Evolutionary conservation across 2,797 vertebrate genomes (phyloP).

Genomic region (Melanotaenia trifasciata): DNA sequence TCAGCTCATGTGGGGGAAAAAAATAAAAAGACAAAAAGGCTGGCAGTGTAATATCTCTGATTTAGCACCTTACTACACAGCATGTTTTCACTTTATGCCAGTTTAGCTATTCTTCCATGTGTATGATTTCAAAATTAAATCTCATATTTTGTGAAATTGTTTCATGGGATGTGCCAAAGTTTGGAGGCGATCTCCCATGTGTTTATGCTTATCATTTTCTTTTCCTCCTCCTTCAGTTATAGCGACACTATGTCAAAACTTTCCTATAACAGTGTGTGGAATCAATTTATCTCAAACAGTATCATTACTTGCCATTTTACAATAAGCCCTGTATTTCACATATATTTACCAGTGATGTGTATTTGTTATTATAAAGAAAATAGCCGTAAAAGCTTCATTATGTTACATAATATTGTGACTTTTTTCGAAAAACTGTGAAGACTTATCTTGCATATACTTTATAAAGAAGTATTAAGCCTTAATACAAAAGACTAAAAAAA

Average conservation of each 20-base stretch:
- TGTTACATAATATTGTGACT: constrained; percentile 99
- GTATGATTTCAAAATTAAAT: constrained; percentile 82
- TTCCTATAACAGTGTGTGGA: constrained; percentile 99
- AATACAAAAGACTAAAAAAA: constrained; percentile 99
- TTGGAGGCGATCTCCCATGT: constrained; percentile 88
- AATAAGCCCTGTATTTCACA: constrained; percentile 99
- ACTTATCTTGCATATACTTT: constrained; percentile 99
- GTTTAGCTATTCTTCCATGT: constrained; percentile 85
- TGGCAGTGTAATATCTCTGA: constrained; percentile 85
- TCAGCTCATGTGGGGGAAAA: constrained; percentile 71
- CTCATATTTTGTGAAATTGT: constrained; percentile 84
- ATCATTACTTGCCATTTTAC: constrained; percentile 99
- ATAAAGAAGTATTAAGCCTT: constrained; percentile 99
- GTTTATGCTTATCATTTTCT: constrained; percentile 82
- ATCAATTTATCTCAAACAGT: constrained; percentile 98
- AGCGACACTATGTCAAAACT: constrained; percentile 87
- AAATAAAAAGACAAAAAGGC: constrained; percentile 68
- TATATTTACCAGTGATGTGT: constrained; percentile 99
- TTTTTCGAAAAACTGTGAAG: constrained; percentile 99
- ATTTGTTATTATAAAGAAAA: constrained; percentile 99
- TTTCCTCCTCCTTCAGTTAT: constrained; percentile 85
- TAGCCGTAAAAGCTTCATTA: constrained; percentile 99
- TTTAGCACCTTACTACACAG: constrained; percentile 90
- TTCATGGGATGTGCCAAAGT: constrained; percentile 89
- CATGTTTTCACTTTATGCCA: constrained; percentile 88